A percentile compares a stretch with the other conserved stretches of the same genome.
phyloP scores from a whole-genome alignment of 2,888 invertebrate genomes.

The Perizoma affinitatum region DNA sequence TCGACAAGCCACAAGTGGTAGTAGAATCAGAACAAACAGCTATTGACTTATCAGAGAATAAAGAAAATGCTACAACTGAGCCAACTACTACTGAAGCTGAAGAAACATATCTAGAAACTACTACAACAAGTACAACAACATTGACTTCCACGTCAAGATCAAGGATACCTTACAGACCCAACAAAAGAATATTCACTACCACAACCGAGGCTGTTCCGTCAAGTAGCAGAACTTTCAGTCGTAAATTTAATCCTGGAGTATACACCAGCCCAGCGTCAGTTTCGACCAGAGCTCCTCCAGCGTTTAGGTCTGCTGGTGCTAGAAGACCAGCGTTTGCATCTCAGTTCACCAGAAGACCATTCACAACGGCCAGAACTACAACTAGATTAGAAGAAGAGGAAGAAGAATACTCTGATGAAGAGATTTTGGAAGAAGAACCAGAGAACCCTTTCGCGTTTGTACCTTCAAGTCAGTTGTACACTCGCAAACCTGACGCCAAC shows the following conservation, averaged over 20 bases:
- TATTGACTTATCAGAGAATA: slow-evolving; percentile 55
- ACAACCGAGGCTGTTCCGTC: slow-evolving; percentile 70
- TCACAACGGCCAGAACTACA: slow-evolving; percentile 72
- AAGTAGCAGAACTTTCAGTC: slow-evolving; percentile 73
- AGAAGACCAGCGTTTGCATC: slow-evolving; percentile 65
- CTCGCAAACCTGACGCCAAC: slow-evolving; percentile 61
- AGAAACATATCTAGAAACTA: slow-evolving; percentile 51
- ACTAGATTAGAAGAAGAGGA: slow-evolving; percentile 55
- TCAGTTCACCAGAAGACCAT: slow-evolving; percentile 68
- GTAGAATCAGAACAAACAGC: slow-evolving; percentile 54
- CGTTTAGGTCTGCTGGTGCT: slow-evolving; percentile 56
- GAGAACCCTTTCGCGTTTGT: slow-evolving; percentile 73
- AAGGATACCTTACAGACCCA: slow-evolving; percentile 71
- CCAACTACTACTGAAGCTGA: slow-evolving; percentile 44
- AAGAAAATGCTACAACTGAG: slow-evolving; percentile 40
- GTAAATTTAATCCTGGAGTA: slow-evolving; percentile 76
- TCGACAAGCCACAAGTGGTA: slow-evolving; percentile 49
- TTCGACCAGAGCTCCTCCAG: slow-evolving; percentile 52
- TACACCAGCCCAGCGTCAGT: slow-evolving; percentile 75
- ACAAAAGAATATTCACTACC: slow-evolving; percentile 68
- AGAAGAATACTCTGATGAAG: slow-evolving; percentile 70
- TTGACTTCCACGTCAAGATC: slow-evolving; percentile 54
- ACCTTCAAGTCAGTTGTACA: slow-evolving; percentile 72
- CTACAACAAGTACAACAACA: slow-evolving; percentile 60
- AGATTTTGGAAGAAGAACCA: slow-evolving; percentile 65